Conservation (phyloP, 1,140 invertebrate genomes). For the Calliopsis andreniformis region DNA sequence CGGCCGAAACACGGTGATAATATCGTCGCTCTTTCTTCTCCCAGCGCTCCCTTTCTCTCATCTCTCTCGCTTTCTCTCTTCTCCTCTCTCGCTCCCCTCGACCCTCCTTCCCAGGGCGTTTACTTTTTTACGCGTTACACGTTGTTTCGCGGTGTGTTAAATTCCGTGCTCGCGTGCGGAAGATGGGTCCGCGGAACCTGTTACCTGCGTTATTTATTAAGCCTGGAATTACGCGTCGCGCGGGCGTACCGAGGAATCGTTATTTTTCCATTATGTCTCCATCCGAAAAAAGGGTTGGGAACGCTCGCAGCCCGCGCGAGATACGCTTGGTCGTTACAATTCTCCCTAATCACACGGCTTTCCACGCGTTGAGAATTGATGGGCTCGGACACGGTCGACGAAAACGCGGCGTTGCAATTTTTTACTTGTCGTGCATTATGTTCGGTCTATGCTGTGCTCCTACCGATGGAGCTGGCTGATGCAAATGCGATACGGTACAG, state of each 20-base stretch:
- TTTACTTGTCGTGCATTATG: background rate
- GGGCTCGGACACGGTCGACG: background rate
- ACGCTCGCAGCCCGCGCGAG: background rate
- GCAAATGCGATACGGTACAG: background rate
- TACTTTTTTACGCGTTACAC: constrained; percentile 42
- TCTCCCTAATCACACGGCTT: constrained; percentile 1
- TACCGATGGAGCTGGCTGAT: too few species aligned
- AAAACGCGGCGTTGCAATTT: background rate
- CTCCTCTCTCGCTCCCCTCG: constrained; percentile 37
- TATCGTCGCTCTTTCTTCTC: constrained; percentile 33
- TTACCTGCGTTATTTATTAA: constrained; percentile 39
- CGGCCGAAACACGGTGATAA: constrained; percentile 38
- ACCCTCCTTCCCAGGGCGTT: constrained; percentile 19
- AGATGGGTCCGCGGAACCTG: constrained; percentile 17
- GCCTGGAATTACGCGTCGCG: constrained; percentile 19
- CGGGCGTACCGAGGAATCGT: constrained; percentile 24
- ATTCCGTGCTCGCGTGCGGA: constrained; percentile 31
- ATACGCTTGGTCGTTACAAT: background rate
- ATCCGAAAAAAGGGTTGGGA: constrained; percentile 16
- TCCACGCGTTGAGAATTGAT: constrained; percentile 7
- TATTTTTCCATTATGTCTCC: constrained; percentile 44
- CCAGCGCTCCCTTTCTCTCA: background rate
- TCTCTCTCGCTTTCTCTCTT: constrained; percentile 45
- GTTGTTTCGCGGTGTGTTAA: constrained; percentile 34
- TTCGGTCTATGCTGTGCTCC: too few species aligned